Percentiles rank a stretch among this genome's conserved stretches.
Evolutionary conservation across 2,797 vertebrate genomes (phyloP).

Genomic region (Podargus strigoides): DNA sequence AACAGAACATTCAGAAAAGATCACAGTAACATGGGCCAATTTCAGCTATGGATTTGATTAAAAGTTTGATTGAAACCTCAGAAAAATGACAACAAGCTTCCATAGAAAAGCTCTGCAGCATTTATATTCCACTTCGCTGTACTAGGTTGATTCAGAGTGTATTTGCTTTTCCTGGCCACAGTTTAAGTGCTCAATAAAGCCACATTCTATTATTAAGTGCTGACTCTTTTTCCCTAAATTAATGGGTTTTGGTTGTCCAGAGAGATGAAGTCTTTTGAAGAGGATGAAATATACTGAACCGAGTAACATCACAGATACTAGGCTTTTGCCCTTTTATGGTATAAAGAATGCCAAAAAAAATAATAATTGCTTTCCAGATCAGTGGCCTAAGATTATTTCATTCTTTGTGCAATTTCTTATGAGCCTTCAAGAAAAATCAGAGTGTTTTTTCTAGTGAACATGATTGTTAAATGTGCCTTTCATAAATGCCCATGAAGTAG

Average conservation of each 20-base stretch:
- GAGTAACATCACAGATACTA: not conserved
- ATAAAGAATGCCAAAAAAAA: not conserved
- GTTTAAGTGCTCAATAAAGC: conserved; percentile 17
- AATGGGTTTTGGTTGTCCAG: conserved; percentile 2
- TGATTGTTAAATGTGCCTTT: not conserved
- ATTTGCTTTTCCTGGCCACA: conserved; percentile 48
- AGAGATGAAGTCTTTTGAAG: conserved; percentile 12
- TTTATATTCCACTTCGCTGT: conserved; percentile 15
- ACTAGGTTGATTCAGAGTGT: not conserved
- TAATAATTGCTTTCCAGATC: not conserved
- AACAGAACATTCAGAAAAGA: conserved; percentile 25
- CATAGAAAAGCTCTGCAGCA: conserved; percentile 43
- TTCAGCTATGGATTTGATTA: conserved; percentile 52
- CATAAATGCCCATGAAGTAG: not conserved
- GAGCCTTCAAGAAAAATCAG: not conserved
- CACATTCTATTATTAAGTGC: conserved; percentile 41
- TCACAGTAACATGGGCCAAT: not conserved
- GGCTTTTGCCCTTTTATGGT: not conserved
- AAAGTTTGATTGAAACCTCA: conserved; percentile 53
- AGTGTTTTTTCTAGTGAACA: not conserved
- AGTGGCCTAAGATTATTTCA: not conserved
- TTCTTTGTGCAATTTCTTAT: not conserved
- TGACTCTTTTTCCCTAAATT: conserved; percentile 19
- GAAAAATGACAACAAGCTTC: conserved; percentile 36
- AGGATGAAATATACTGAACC: not conserved